phyloP scores from a whole-genome alignment of 1,140 invertebrate species.

The Maconellicoccus hirsutus region DNA sequence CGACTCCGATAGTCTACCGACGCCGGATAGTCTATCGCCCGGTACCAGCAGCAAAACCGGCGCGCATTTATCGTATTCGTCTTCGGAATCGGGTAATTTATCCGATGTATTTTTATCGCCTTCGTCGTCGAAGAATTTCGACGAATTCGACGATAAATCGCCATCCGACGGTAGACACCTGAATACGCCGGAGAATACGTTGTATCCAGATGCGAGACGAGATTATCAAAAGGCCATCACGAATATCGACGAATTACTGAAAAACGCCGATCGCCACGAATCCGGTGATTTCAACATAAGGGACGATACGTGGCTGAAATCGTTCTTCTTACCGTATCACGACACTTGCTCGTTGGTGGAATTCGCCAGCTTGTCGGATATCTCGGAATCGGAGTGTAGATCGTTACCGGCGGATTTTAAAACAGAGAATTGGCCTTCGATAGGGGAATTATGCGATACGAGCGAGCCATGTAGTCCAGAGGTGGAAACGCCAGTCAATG shows the following conservation, averaged over 20 bases:
- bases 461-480: too few relatives aligned
- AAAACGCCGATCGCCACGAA: neutral
- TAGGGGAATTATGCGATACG: constrained; percentile 26
- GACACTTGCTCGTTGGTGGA: neutral
- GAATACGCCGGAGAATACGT: neutral
- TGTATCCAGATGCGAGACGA: neutral
- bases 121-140: constrained; percentile 13
- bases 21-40: constrained; percentile 31
- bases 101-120: constrained; percentile 28
- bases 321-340: neutral
- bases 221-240: neutral
- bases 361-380: neutral
- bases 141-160: neutral
- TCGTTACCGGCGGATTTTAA: constrained; percentile 22
- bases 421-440: constrained; percentile 26
- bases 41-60: constrained; percentile 27
- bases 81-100: constrained; percentile 33
- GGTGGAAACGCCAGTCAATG: too few relatives aligned
- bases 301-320: neutral
- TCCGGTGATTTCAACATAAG: neutral
- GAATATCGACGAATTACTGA: constrained; percentile 7
- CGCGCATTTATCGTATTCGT: constrained; percentile 28
- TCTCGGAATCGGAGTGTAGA: neutral
- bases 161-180: neutral
- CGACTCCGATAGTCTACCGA: constrained; percentile 23